Conservation (phyloP, 2,113 vertebrate species). For the Chaenocephalus aceratus region DNA sequence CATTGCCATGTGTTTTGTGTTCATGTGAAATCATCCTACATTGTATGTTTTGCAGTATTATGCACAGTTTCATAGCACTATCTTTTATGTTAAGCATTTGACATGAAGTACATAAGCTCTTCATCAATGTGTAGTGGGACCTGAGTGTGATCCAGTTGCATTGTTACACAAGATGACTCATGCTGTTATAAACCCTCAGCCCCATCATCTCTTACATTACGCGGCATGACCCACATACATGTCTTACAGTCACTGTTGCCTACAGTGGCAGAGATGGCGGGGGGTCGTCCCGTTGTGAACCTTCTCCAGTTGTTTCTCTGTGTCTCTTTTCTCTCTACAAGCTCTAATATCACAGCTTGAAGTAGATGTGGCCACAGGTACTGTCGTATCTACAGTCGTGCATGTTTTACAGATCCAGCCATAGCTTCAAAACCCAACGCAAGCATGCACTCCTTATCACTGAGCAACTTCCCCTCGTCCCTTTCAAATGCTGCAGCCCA, state of each 20-base stretch:
- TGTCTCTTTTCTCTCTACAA: slow-evolving; percentile 83
- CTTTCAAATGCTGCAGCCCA: slow-evolving; percentile 32
- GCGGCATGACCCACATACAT: slow-evolving; percentile 18
- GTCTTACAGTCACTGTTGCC: slow-evolving; percentile 3
- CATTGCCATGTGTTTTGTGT: slow-evolving; percentile 8
- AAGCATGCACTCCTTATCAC: slow-evolving; percentile 47
- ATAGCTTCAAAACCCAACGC: slow-evolving; percentile 20
- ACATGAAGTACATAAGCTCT: neutral
- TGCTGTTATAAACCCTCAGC: neutral
- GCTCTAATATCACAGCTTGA: slow-evolving; percentile 86
- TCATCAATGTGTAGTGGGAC: slow-evolving; percentile 15
- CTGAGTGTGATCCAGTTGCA: slow-evolving; percentile 40
- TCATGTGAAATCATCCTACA: neutral
- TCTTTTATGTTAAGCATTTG: neutral
- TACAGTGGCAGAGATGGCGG: neutral
- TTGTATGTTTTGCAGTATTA: neutral
- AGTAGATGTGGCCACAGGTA: slow-evolving; percentile 89
- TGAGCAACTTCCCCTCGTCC: slow-evolving; percentile 17
- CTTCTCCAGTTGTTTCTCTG: slow-evolving; percentile 84
- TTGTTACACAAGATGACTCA: slow-evolving; percentile 17
- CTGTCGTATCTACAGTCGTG: slow-evolving; percentile 41
- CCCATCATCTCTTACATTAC: neutral
- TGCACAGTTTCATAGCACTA: neutral
- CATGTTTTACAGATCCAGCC: slow-evolving; percentile 46
- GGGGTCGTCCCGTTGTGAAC: slow-evolving; percentile 59